phyloP scores from a whole-genome alignment of 2,797 vertebrate species.

The Lacerta viridis region DNA sequence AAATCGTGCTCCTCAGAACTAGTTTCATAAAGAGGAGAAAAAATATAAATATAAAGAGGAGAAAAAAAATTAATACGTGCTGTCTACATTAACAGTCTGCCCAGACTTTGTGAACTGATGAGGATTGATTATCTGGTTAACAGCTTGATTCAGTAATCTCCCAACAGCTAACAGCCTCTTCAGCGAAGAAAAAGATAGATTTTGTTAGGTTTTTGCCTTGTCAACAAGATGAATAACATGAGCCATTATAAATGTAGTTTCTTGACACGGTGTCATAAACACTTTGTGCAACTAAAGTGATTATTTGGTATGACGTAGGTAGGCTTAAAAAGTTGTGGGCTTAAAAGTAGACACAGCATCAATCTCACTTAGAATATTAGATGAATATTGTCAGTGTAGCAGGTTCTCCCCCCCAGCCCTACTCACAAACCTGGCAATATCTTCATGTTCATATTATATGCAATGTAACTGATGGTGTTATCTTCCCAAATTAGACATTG shows the following conservation, averaged over 20 bases:
- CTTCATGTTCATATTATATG: slow-evolving; percentile 42
- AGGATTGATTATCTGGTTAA: slow-evolving; percentile 19
- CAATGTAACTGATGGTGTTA: slow-evolving; percentile 49
- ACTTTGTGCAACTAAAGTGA: slow-evolving; percentile 47
- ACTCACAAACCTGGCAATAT: not conserved
- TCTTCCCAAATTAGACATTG: slow-evolving; percentile 54
- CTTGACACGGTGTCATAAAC: slow-evolving; percentile 50
- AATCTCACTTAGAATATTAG: slow-evolving; percentile 36
- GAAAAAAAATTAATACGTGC: not conserved
- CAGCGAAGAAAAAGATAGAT: not conserved
- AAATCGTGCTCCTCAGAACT: not conserved
- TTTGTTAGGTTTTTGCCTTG: slow-evolving; percentile 3
- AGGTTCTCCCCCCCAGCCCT: not conserved
- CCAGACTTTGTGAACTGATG: not conserved
- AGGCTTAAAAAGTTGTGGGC: slow-evolving; percentile 48
- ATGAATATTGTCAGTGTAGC: slow-evolving; percentile 49
- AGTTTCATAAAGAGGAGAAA: not conserved
- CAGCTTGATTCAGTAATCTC: not conserved
- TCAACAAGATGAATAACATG: not conserved
- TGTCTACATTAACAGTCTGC: not conserved
- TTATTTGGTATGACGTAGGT: slow-evolving; percentile 59
- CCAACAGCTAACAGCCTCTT: not conserved
- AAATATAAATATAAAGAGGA: too few relatives aligned
- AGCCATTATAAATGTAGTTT: slow-evolving; percentile 51
- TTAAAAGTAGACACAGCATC: slow-evolving; percentile 52